phyloP scores from a whole-genome alignment of 2,888 invertebrate genomes.

The Entomobrya multifasciata region DNA sequence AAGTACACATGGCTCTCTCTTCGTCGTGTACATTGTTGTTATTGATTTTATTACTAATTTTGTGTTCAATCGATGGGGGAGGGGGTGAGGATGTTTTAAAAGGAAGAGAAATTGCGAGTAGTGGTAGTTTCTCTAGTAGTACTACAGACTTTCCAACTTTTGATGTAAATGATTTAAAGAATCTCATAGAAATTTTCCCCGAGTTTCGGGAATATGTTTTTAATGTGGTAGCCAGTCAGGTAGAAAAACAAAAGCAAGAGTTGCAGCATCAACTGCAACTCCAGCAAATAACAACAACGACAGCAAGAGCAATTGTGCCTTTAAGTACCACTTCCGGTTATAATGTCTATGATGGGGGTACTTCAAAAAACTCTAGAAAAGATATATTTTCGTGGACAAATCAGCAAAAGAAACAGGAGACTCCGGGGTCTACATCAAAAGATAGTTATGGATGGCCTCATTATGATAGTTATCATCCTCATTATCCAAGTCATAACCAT shows the following conservation, averaged over 20 bases:
- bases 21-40: not conserved
- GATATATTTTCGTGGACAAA: not conserved
- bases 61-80: slow-evolving; percentile 30
- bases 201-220: slow-evolving; percentile 64
- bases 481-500: slow-evolving; percentile 18
- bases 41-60: slow-evolving; percentile 28
- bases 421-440: not conserved
- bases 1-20: not conserved
- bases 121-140: not conserved
- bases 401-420: not conserved
- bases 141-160: slow-evolving; percentile 48
- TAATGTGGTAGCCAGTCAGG: slow-evolving; percentile 39
- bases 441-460: not conserved
- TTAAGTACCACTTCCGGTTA: not conserved
- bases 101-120: not conserved
- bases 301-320: not conserved
- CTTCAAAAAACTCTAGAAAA: slow-evolving; percentile 18
- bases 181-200: slow-evolving; percentile 67
- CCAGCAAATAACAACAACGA: no score
- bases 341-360: not conserved
- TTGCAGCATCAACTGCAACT: no score
- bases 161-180: slow-evolving; percentile 54
- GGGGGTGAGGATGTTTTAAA: no score
- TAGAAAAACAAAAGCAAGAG: slow-evolving; percentile 19
- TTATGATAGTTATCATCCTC: not conserved